A percentile compares a stretch with the other conserved stretches of the same genome.
Conservation (phyloP, 1,140 invertebrate species). For the Plectrocnemia conspersa region DNA sequence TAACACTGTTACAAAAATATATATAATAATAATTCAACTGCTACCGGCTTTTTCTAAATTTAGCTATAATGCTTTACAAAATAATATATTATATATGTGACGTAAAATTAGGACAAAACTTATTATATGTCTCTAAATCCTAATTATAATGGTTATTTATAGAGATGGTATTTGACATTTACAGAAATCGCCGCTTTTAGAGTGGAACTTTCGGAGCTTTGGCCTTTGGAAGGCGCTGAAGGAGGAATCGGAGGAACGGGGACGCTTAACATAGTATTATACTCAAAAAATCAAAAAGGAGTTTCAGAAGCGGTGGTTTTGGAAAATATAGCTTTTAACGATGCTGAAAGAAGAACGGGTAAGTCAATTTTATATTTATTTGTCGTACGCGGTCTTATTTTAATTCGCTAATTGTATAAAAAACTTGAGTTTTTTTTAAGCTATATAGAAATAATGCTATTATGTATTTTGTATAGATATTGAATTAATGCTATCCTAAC, state of each 20-base stretch:
- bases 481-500: background rate
- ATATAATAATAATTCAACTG: no score
- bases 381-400: background rate
- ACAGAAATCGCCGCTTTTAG: slow-evolving; percentile 62
- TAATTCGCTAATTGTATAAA: background rate
- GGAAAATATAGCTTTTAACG: slow-evolving; percentile 80
- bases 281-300: slow-evolving; percentile 83
- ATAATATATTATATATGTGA: no score
- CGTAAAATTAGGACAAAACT: no score
- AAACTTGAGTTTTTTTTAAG: no score
- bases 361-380: slow-evolving; percentile 37
- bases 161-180: no score
- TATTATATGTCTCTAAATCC: no score
- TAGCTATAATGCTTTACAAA: no score
- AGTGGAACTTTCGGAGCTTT: slow-evolving; percentile 61
- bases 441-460: no score
- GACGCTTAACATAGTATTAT: slow-evolving; percentile 70
- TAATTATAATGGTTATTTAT: no score
- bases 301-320: slow-evolving; percentile 73
- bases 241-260: slow-evolving; percentile 49
- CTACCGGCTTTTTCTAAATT: no score
- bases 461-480: no score
- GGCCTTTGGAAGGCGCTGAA: slow-evolving; percentile 52
- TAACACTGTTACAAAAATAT: no score
- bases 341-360: slow-evolving; percentile 82